Evolutionary conservation across 2,113 vertebrate species (phyloP), one percentile per base, ranked within the genome.

Genomic region (Ailuropoda melanoleuca): DNA sequence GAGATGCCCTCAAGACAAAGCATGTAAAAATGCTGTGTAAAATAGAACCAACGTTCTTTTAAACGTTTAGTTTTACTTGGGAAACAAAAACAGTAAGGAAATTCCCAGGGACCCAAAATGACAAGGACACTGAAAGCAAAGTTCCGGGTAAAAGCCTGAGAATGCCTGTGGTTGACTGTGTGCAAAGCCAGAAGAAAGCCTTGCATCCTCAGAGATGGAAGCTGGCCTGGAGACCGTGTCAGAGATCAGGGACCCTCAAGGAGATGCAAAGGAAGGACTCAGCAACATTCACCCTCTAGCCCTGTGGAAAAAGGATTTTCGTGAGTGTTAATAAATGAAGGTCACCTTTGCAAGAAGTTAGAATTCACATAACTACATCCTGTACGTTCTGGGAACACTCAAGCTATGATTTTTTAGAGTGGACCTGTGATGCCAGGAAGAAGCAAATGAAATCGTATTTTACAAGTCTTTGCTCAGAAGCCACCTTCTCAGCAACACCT

Each of bases 181-280:
- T 2, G 24, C 60, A 29, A 13, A 23, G 62, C 24, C 50, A 60
- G 29, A 43, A 1, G 31, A 58, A 50, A 0, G 11, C 9, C 46
- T 3, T 24, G n/a, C 4, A 0, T 19, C 26, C 21, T 6, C 9
- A 2, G 1, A 14, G 19, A 14, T 0, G 14, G 43, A 21, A 39
- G 26, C 8, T 6, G 2, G n/a, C 24, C 62, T 5, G 56, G 1
- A 60, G 55, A 34, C 46, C 1, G n/a, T 2, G 0, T 3, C 19
- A 4, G 26, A 62, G 29, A 19, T 2, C 31, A 3, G 31, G 34
- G 68, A 4, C 13, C 50, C 18, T 13, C 11, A 0, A 8, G 34
- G n/a, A 7, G 12, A 26, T 26, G 7, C 53, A n/a, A 43, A 7
- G 9, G 10, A 9, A 11, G 18, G 12, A 6, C 74, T 39, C 46